These are phyloP conservation scores for Pyralis farinalis DNA, from an alignment of 2,888 invertebrate genomes.

Conservation along the genomic window DNA sequence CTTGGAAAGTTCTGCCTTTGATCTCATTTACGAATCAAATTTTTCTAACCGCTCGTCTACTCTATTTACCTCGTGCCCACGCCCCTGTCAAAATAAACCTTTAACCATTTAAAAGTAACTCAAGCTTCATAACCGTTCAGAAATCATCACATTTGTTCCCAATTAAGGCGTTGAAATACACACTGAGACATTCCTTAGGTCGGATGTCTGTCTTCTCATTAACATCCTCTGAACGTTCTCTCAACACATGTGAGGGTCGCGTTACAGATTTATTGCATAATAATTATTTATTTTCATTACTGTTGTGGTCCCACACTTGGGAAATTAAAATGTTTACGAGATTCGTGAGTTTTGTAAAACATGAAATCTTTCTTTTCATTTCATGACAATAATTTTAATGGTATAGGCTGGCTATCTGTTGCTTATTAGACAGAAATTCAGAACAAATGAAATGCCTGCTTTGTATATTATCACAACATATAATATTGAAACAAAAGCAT, in stretches of 20 bases:
- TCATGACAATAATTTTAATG: too few relatives aligned
- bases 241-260: conserved; percentile 44
- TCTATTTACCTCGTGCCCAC: not conserved
- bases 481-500: too few relatives aligned
- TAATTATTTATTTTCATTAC: conserved; percentile 22
- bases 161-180: conserved; percentile 51
- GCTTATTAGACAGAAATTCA: too few relatives aligned
- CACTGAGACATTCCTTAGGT: conserved; percentile 38
- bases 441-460: too few relatives aligned
- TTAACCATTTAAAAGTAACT: not conserved
- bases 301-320: too few relatives aligned
- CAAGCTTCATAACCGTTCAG: conserved; percentile 16
- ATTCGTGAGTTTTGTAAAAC: too few relatives aligned
- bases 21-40: too few relatives aligned
- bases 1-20: too few relatives aligned
- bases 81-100: not conserved
- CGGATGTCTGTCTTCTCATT: conserved; percentile 36
- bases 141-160: conserved; percentile 47
- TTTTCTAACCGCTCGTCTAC: not conserved
- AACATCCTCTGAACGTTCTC: conserved; percentile 41
- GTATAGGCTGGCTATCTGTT: too few relatives aligned
- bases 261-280: conserved; percentile 45
- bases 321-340: too few relatives aligned
- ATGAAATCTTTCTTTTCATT: too few relatives aligned
- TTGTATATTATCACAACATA: too few relatives aligned